A percentile compares a stretch with the other conserved stretches of the same genome.
Evolutionary conservation across 1,140 invertebrate genomes (phyloP).

Genomic region (Sitobion miscanthi): DNA sequence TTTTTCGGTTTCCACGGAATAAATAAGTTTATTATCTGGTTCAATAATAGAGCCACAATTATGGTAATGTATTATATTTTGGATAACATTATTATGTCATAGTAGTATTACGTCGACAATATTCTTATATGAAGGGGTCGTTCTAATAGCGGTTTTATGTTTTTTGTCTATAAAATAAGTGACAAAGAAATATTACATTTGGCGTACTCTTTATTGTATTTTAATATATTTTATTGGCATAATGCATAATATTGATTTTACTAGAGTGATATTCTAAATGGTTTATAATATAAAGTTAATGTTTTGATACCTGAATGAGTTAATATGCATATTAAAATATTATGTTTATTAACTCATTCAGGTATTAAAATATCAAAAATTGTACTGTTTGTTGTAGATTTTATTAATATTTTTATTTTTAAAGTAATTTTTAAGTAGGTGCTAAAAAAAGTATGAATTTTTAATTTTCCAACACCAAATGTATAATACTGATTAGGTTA

Average conservation of each 20-base stretch:
- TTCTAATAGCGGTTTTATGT: not conserved
- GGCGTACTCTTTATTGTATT: too few relatives aligned
- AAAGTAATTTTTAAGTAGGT: too few relatives aligned
- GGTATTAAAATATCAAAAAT: too few relatives aligned
- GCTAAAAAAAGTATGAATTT: too few relatives aligned
- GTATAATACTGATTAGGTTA: too few relatives aligned
- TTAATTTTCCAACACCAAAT: too few relatives aligned
- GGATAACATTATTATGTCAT: not conserved
- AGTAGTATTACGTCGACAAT: not conserved
- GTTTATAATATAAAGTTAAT: not conserved
- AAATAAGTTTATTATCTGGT: not conserved
- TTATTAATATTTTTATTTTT: too few relatives aligned
- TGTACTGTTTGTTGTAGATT: too few relatives aligned
- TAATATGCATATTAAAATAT: not conserved
- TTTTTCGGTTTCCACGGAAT: not conserved
- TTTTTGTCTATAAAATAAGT: not conserved
- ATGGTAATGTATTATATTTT: not conserved
- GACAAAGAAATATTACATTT: slow-evolving; percentile 24
- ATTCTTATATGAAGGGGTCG: not conserved
- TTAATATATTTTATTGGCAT: not conserved
- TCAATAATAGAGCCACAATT: not conserved
- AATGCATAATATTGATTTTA: not conserved
- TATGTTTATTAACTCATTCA: too few relatives aligned
- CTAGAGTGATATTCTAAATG: not conserved
- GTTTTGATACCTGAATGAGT: not conserved